Conservation (phyloP, 2,797 vertebrate species). For the Lophotriccus pileatus region DNA sequence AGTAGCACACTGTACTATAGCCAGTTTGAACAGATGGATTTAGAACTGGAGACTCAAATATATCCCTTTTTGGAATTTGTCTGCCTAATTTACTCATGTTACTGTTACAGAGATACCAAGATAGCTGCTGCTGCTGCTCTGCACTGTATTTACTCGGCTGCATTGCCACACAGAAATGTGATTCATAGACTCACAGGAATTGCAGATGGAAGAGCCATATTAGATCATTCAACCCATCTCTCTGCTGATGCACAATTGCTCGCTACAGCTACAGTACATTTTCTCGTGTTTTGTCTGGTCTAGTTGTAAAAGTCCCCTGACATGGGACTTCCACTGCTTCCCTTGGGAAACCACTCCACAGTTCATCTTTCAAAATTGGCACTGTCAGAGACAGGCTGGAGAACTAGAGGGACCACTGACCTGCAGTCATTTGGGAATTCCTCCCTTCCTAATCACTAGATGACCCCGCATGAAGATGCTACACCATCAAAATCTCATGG, state of each 20-base stretch:
- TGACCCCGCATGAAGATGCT: not conserved
- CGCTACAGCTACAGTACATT: conserved; percentile 24
- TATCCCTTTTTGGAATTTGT: conserved; percentile 66
- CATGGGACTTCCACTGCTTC: not conserved
- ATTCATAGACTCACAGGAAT: conserved; percentile 63
- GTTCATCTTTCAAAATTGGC: conserved; percentile 52
- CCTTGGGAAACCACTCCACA: conserved; percentile 10
- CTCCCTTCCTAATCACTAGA: not conserved
- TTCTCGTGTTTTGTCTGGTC: conserved; percentile 50
- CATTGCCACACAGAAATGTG: conserved; percentile 57
- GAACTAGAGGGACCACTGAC: not conserved
- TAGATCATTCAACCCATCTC: conserved; percentile 65
- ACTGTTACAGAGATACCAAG: conserved; percentile 52
- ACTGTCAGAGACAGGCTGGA: conserved; percentile 15
- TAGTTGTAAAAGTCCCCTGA: conserved; percentile 47
- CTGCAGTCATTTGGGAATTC: not conserved
- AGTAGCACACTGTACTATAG: conserved; percentile 23
- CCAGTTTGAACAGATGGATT: conserved; percentile 74
- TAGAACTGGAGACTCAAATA: conserved; percentile 63
- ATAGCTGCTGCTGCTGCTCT: conserved; percentile 49
- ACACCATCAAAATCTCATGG: not conserved
- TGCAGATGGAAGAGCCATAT: conserved; percentile 63
- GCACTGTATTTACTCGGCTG: conserved; percentile 60
- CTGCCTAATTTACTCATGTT: conserved; percentile 64
- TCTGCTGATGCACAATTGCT: conserved; percentile 51